Base-by-base conservation (phyloP, 1,140 invertebrate species). In the Aradophagus sp. region DNA sequence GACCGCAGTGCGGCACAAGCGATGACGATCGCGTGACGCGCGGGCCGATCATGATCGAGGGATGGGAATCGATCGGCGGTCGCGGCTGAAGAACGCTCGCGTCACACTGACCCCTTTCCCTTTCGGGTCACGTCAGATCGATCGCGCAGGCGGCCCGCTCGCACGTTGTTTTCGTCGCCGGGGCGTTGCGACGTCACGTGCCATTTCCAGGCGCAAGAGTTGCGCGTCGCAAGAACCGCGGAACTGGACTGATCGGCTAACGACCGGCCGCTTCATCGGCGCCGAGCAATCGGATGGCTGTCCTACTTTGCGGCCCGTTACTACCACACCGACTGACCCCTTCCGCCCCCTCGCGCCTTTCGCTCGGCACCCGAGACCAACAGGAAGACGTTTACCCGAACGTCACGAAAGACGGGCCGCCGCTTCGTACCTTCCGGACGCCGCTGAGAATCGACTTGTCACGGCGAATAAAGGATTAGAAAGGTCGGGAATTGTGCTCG, bases 261-360 rank as follows among this genome's bases (percentile, higher is more conserved):
- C 23, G 34, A 29, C 34, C 35, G 29, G 31, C 39, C 42, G 52
- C 75, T 76, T 78, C 75, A 81, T 82, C 77, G 73, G 77, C 63
- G 62, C 55, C 67, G 77, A 78, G 78, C 80, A 84, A 83, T 83
- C 77, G 80, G 79, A 81, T 80, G 82, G 81, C 58, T 76, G 80
- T 74, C 63, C 78, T 75, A 82, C 78, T 84, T 84, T 42, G 27
- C 65, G 75, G 39, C 50, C 41, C 50, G 76, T 42, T 41, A 53
- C 48, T 39, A 20, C 39, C 42, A 55, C 41, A 38, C 36, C 16
- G 41, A 55, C 12, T 35, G 38, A 20, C 16, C 50, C 27, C 27
- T 34, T 32, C 16, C 14, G 6, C 20, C 32, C 41, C 26, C 16
- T 38, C 2, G 16, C 16, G 16, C 14, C 2, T 10, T 1, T 1